Evolutionary conservation across 1,140 invertebrate species (phyloP), one percentile per base, ranked within the genome.

Genomic region (Drosophila azteca): DNA sequence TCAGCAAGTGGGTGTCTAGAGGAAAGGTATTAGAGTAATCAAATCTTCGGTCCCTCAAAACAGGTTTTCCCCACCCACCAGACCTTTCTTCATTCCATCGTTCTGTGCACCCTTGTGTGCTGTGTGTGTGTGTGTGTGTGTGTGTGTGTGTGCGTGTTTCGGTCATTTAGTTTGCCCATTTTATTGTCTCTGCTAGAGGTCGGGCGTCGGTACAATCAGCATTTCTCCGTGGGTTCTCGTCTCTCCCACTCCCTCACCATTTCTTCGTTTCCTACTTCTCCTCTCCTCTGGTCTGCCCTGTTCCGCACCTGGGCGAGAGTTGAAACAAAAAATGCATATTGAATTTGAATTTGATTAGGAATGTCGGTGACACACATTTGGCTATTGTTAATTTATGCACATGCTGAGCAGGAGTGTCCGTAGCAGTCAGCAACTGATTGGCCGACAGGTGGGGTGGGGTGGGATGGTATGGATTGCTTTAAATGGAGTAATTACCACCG

Each of bases 401-500:
- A 66, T 74, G 64, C 61, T 48, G 50, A 52, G 31, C 35, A 39
- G 11, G 11, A 39, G 35, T 39, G 35, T 39, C 35, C 35, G 35
- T 57, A 45, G 24, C 62, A 46, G 50, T 43, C 29, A 53, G 24
- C 59, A 43, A 48, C 15, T 82, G 76, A 79, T 78, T 78, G 76
- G 48, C 76, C 17, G 39, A 17, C 50, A 55, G 31, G 11, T 43
- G 51, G 17, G 22, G 51, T 7, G 7, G 5, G 24, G 39, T 26
- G 26, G 35, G 20, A 11, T 24, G 41, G 46, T 35, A 29, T 24
- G 20, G 63, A n/a, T 20, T 31, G 31, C 60, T 52, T 57, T 74
- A 66, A 85, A 88, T 88, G 76, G 68, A 88, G 83, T 79, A 88
- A 88, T 88, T 88, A 88, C 64, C 59, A 65, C 22, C 48, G 55